Evolutionary conservation across 1,140 invertebrate genomes (phyloP).

Genomic region (Tyrophagus putrescentiae): DNA sequence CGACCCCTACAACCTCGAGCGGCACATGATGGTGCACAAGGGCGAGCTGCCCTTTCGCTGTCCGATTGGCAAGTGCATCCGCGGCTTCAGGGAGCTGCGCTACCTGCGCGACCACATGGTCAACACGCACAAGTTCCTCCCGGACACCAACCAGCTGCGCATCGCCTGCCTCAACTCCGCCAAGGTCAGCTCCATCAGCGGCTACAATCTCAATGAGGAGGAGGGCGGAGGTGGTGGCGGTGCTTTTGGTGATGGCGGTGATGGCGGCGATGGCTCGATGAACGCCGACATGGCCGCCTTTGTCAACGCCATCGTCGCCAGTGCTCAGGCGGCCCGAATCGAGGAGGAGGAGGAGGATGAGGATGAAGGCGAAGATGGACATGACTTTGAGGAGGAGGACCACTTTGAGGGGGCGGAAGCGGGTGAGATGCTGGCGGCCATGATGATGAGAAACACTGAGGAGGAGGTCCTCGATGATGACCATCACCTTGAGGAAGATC

Average conservation of each 20-base stretch:
- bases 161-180: constrained; percentile 5
- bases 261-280: neutral
- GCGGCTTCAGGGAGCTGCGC: constrained; percentile 6
- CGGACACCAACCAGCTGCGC: constrained; percentile 8
- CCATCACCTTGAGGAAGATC: too few relatives aligned
- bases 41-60: constrained; percentile 12
- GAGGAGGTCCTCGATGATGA: too few relatives aligned
- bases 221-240: neutral
- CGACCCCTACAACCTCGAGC: constrained; percentile 9
- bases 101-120: constrained; percentile 17
- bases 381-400: too few relatives aligned
- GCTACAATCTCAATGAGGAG: neutral
- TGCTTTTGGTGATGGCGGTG: neutral
- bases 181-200: neutral
- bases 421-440: too few relatives aligned
- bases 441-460: too few relatives aligned
- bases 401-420: too few relatives aligned
- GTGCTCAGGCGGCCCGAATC: too few relatives aligned
- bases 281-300: neutral
- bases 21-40: constrained; percentile 17
- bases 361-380: too few relatives aligned
- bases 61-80: constrained; percentile 8
- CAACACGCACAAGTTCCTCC: constrained; percentile 7
- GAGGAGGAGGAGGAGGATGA: too few relatives aligned
- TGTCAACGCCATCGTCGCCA: neutral